Evolutionary conservation across 2,113 vertebrate species (phyloP), one percentile per base, ranked within the genome.

Genomic region (Sarotherodon lohbergeri): DNA sequence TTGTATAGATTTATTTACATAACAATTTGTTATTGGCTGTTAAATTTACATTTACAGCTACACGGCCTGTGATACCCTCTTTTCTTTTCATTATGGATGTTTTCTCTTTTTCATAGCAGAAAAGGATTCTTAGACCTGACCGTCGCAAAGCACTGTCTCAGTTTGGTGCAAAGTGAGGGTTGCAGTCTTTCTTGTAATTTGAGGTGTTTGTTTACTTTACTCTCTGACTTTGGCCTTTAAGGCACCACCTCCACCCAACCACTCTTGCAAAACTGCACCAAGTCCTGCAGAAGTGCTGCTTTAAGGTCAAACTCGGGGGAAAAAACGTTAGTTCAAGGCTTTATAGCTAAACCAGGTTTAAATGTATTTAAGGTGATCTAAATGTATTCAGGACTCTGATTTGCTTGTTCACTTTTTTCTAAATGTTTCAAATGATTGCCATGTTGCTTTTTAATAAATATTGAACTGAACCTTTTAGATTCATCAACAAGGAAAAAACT

Each of bases 1-100:
- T 27, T 73, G 0, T 10, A 73, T 0, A 10, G 1, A 10, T 17
- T 46, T 43, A 46, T 73, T 73, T 29, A 48, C 1, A 0, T 7
- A 73, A 46, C 39, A 27, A 6, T 73, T 73, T 46, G 12, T 46
- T 73, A 73, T 7, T 46, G 39, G 41, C 8, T 1, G n/a, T 9
- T 71, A 27, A 46, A 27, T 73, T 46, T 0, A 27, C 36, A 71
- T 0, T 71, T 14, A 9, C 22, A 14, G 39, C 13, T 73, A 3
- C 22, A 11, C 1, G 2, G 22, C 68, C 68, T 46, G 22, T 27
- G 24, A 46, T 14, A 39, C 3, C 63, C 36, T 41, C 17, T 66
- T 66, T 66, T 36, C 61, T 22, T 3, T 68, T 41, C 36, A 68
- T 0, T 14, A 13, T 0, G 6, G 2, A 41, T 22, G 19, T 9